Evolutionary conservation across 2,113 vertebrate species (phyloP), one percentile per base, ranked within the genome.

Genomic region (Guaruba guarouba): DNA sequence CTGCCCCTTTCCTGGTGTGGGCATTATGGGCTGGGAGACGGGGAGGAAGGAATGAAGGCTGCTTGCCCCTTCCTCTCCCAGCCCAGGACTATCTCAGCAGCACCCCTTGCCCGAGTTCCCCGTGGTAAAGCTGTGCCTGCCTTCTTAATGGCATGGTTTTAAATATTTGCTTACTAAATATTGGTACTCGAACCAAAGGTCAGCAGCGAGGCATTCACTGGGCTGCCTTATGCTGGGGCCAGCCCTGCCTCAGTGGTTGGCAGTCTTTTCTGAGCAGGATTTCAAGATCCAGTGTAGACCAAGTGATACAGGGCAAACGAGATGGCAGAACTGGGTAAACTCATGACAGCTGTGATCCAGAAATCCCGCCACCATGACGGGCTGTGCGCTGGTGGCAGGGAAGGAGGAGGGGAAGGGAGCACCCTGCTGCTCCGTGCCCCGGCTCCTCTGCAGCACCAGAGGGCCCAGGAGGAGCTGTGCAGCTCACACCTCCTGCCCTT

Each of bases 81-180:
- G 33, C 23, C 37, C 4, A 4, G 57, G 27, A 6, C 28, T 43
- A 11, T 44, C 35, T 24, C 6, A 76, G 80, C 57, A 73, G 80
- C 66, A 62, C 48, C 10, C 28, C 22, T 70, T 62, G n/a, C 23
- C 66, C 1, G 2, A 51, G 33, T 52, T 83, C 17, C 39, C 10
- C 7, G 9, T 2, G 17, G 19, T 73, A 70, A 86, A 79, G 55
- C 43, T 29, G 24, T 23, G 6, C 17, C 74, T 87, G 44, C 37
- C 19, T 89, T 61, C 46, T 67, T 51, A 73, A 79, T 3, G 37
- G 62, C 0, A 0, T 20, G 18, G 18, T n/a, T 92, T 90, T 86
- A 79, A 92, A 93, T 94, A 88, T 95, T 96, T 96, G 78, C 88
- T 94, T 87, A 41, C 74, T 76, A 87, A 91, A 82, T 48, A 63